phyloP scores from a whole-genome alignment of 2,113 vertebrate genomes.

The Dicaeum eximium region DNA sequence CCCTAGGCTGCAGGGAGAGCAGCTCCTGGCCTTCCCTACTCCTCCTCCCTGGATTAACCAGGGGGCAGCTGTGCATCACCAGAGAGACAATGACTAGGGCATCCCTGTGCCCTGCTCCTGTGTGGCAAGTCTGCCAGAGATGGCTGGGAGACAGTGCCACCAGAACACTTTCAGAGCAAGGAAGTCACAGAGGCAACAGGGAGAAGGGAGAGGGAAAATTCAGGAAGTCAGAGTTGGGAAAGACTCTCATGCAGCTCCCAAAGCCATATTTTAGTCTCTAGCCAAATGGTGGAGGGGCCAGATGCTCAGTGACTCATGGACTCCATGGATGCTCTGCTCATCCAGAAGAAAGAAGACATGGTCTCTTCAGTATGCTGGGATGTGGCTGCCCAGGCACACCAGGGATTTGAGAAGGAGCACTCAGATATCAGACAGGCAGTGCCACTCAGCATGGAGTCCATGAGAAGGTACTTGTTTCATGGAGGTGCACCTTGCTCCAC shows the following conservation, averaged over 20 bases:
- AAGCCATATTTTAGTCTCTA: neutral
- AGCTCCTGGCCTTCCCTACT: neutral
- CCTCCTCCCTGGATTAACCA: neutral
- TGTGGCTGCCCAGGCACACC: neutral
- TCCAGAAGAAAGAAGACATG: neutral
- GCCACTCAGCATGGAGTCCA: neutral
- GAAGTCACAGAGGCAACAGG: neutral
- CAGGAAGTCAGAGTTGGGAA: neutral
- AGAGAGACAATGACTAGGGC: neutral
- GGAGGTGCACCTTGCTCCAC: neutral
- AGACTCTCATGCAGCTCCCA: neutral
- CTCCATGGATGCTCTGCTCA: neutral
- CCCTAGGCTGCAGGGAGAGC: neutral
- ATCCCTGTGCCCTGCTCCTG: neutral
- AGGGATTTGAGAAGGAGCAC: neutral
- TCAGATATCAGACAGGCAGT: neutral
- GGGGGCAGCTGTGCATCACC: neutral
- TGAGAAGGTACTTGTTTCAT: accelerated
- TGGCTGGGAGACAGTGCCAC: neutral
- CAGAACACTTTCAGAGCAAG: neutral
- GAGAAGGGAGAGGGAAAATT: neutral
- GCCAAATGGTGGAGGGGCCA: neutral
- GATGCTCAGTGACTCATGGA: neutral
- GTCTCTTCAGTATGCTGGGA: neutral
- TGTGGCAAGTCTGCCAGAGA: neutral